Percentiles rank a stretch among this genome's conserved stretches.
Conservation (phyloP, 2,113 vertebrate genomes). For the Apteryx owenii region DNA sequence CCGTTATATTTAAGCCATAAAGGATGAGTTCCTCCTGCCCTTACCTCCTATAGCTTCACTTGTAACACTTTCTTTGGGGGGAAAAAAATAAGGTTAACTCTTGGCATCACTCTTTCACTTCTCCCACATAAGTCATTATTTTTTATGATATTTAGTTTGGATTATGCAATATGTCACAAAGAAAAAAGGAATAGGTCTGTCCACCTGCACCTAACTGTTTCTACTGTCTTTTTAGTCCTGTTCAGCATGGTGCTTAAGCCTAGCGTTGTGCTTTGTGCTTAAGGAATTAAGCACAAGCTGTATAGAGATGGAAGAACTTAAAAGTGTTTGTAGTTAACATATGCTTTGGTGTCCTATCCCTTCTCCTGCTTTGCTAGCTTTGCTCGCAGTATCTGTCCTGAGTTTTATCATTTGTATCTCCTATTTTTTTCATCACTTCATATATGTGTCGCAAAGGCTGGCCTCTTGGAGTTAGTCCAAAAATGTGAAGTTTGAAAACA, state of each 20-base stretch:
- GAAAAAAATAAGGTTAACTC: not conserved
- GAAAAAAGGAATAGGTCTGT: not conserved
- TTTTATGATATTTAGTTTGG: not conserved
- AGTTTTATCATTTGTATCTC: not conserved
- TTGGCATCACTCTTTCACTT: not conserved
- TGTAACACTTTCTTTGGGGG: not conserved
- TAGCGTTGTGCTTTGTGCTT: not conserved
- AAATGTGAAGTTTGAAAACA: not conserved
- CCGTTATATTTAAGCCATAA: not conserved
- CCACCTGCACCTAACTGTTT: not conserved
- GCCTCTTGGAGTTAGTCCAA: not conserved
- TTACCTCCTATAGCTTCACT: not conserved
- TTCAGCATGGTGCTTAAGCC: not conserved
- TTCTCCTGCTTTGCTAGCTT: not conserved
- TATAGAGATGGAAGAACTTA: not conserved
- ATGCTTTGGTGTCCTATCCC: fast-evolving
- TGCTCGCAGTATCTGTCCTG: not conserved
- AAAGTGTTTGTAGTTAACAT: not conserved
- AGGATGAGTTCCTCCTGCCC: not conserved
- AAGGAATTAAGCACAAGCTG: not conserved
- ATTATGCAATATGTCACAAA: not conserved
- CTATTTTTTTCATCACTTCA: not conserved
- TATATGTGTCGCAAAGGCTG: not conserved
- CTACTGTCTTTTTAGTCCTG: not conserved
- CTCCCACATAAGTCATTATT: not conserved